Percentiles rank a stretch among this genome's conserved stretches.
phyloP scores from a whole-genome alignment of 2,888 invertebrate species.

The Amphipyra tragopoginis region DNA sequence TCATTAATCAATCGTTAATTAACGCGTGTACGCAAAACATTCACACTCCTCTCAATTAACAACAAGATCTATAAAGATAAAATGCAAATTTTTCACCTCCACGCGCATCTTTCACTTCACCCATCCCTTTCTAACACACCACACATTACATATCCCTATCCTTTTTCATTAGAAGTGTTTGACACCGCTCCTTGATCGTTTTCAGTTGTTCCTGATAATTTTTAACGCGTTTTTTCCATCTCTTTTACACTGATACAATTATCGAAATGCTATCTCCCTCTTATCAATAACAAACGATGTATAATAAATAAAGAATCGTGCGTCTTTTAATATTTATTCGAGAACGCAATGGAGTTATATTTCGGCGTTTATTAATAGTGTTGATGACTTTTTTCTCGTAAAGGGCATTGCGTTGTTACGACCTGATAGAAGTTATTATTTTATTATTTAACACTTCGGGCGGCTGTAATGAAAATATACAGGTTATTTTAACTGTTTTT shows the following conservation, averaged over 20 bases:
- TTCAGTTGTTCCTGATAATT: slow-evolving; percentile 30
- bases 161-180: slow-evolving; percentile 43
- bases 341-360: slow-evolving; percentile 59
- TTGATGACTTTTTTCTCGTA: slow-evolving; percentile 59
- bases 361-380: slow-evolving; percentile 64
- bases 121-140: slow-evolving; percentile 58
- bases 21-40: slow-evolving; percentile 75
- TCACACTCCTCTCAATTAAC: slow-evolving; percentile 83
- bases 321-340: slow-evolving; percentile 63
- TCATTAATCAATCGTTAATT: slow-evolving; percentile 85
- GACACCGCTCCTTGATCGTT: slow-evolving; percentile 35
- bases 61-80: slow-evolving; percentile 79
- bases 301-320: slow-evolving; percentile 70
- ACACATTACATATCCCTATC: slow-evolving; percentile 50
- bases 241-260: slow-evolving; percentile 12
- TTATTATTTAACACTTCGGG: slow-evolving; percentile 71
- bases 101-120: slow-evolving; percentile 67
- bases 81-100: slow-evolving; percentile 74
- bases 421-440: slow-evolving; percentile 69
- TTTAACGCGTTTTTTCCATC: slow-evolving; percentile 23
- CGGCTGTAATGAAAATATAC: slow-evolving; percentile 62
- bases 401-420: slow-evolving; percentile 62
- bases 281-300: slow-evolving; percentile 64
- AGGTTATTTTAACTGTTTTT: too few species aligned
- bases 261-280: slow-evolving; percentile 45